A percentile compares a stretch with the other conserved stretches of the same genome.
Conservation (phyloP, 35 echinoderm and acorn worm species). For the Apostichopus japonicus region DNA sequence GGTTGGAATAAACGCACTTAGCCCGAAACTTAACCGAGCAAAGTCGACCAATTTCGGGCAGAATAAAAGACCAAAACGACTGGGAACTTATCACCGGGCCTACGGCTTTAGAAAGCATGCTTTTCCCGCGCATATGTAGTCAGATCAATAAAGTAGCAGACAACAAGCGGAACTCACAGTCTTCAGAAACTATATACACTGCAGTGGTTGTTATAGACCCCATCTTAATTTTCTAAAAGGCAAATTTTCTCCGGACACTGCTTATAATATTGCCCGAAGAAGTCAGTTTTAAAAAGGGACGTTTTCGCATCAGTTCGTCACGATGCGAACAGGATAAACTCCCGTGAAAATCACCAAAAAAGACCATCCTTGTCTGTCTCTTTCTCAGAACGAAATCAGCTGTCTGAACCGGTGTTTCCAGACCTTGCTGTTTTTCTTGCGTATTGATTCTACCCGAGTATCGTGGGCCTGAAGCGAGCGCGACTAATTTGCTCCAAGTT, state of each 20-base stretch:
- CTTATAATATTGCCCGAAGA: conserved; percentile 17
- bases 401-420: conserved; percentile 48
- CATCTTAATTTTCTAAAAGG: not conserved
- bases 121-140: not conserved
- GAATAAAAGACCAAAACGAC: too few relatives aligned
- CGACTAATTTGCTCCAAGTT: conserved; percentile 57
- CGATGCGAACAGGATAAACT: conserved; percentile 39
- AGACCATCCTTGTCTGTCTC: not conserved
- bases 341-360: conserved; percentile 46
- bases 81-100: too few relatives aligned
- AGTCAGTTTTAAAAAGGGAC: conserved; percentile 29
- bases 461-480: conserved; percentile 54
- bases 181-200: not conserved
- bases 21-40: too few relatives aligned
- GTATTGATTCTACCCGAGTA: conserved; percentile 36
- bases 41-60: too few relatives aligned
- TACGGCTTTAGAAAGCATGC: too few relatives aligned
- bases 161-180: not conserved
- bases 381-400: conserved; percentile 50
- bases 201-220: not conserved
- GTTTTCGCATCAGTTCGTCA: conserved; percentile 39
- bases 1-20: too few relatives aligned
- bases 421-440: conserved; percentile 39
- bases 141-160: conserved; percentile 41
- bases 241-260: not conserved